phyloP scores from a whole-genome alignment of 2,888 invertebrate genomes.

The Leptinotarsa peninsularis region DNA sequence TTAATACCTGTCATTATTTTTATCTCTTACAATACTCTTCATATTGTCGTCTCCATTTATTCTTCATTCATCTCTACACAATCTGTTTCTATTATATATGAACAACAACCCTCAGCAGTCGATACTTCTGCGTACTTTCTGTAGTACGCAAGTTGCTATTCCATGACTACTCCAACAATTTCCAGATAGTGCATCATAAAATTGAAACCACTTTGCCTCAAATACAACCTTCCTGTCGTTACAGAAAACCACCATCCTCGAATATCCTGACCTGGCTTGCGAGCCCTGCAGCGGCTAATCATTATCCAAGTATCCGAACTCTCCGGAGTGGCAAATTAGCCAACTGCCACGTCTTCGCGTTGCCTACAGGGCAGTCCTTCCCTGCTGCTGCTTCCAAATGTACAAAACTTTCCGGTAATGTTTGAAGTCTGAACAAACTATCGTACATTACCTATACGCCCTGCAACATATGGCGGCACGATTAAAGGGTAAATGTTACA shows the following conservation, averaged over 20 bases:
- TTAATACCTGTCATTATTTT: too few relatives aligned
- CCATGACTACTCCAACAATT: too few relatives aligned
- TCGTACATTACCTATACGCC: conserved; percentile 58
- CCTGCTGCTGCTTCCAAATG: conserved; percentile 23
- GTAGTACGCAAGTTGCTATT: too few relatives aligned
- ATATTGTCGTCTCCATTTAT: too few relatives aligned
- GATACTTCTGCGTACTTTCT: too few relatives aligned
- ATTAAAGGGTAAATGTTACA: conserved; percentile 60
- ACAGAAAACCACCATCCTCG: not conserved
- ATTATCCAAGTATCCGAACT: not conserved
- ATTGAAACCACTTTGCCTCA: not conserved
- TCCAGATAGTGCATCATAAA: too few relatives aligned
- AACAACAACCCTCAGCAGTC: too few relatives aligned
- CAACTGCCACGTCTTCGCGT: conserved; percentile 29
- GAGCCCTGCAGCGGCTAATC: not conserved
- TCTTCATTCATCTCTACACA: too few relatives aligned
- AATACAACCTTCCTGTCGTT: not conserved
- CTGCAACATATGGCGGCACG: conserved; percentile 58
- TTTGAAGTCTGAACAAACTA: conserved; percentile 57
- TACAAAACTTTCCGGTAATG: conserved; percentile 58
- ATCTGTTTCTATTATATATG: too few relatives aligned
- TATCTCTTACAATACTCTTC: too few relatives aligned
- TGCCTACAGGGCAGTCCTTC: conserved; percentile 33
- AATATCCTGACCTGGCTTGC: not conserved
- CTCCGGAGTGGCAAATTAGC: conserved; percentile 18